Evolutionary conservation across 2,113 vertebrate genomes (phyloP), one percentile per base, ranked within the genome.

Genomic region (Alces alces): DNA sequence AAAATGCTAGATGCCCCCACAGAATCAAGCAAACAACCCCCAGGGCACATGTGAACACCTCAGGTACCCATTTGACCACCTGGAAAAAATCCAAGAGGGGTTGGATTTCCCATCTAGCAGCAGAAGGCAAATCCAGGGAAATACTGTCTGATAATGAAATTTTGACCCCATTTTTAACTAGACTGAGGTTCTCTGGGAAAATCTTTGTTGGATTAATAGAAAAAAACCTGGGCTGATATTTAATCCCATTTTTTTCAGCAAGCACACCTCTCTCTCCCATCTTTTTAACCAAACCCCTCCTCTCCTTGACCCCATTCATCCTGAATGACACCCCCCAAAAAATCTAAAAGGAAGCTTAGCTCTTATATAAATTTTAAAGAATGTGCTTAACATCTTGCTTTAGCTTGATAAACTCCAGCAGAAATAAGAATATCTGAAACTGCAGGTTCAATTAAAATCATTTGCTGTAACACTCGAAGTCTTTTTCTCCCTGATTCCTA

Each of bases 301-400:
- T 87, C 12, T 85, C 64, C 55, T 58, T 70, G 57, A 64, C 79
- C 17, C 43, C 33, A 25, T 30, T 85, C 36, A 70, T 73, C 86
- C 33, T 88, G 52, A 94, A 85, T 47, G 58, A 11, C 80, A 61
- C 30, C 19, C 45, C n/a, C 4, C 1, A 50, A 58, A 88, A 64
- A 78, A 57, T 33, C 36, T 7, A 14, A 94, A 90, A 79, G 19
- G 30, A 97, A 88, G 45, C 88, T 93, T 83, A 96, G 61, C 52
- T 84, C 82, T 97, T 73, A 58, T 3, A 52, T 90, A 64, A 95
- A 96, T 70, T 89, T 86, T 91, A 47, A 90, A 73, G 92, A 92
- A 96, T 47, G 15, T 60, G 19, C 50, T 95, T 85, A 88, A 55
- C 23, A 23, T 91, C 93, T 96, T 94, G 61, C 39, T 78, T 87